phyloP scores from a whole-genome alignment of 1,140 invertebrate genomes.

The Scaptomyza hsui region DNA sequence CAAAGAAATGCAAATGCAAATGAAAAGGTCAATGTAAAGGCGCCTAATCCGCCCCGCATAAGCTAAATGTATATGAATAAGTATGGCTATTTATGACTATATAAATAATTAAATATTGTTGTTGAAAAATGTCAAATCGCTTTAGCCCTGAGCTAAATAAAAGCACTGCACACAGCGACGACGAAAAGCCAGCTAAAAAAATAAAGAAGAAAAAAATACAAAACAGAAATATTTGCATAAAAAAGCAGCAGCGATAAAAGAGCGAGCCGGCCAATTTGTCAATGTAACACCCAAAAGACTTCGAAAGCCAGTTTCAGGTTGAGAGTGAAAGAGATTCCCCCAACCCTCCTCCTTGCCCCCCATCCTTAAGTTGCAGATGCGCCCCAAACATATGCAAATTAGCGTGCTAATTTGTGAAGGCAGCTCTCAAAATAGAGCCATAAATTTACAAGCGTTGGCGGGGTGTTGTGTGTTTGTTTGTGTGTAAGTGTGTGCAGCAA shows the following conservation, averaged over 20 bases:
- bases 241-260: slow-evolving; percentile 48
- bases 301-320: slow-evolving; percentile 4
- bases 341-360: background rate
- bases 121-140: slow-evolving; percentile 61
- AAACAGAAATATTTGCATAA: slow-evolving; percentile 65
- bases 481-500: background rate
- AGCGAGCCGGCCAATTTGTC: slow-evolving; percentile 65
- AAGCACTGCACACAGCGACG: slow-evolving; percentile 8
- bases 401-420: slow-evolving; percentile 70
- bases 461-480: slow-evolving; percentile 4
- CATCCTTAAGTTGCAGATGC: slow-evolving; percentile 30
- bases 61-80: background rate
- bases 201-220: slow-evolving; percentile 7
- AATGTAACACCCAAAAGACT: slow-evolving; percentile 61
- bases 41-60: slow-evolving; percentile 1
- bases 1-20: slow-evolving; percentile 48
- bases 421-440: slow-evolving; percentile 64
- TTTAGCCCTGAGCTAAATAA: slow-evolving; percentile 69
- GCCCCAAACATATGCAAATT: slow-evolving; percentile 60
- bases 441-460: slow-evolving; percentile 38
- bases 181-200: slow-evolving; percentile 17
- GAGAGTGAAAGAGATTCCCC: background rate
- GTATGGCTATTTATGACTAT: slow-evolving; percentile 11
- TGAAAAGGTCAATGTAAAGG: slow-evolving; percentile 59
- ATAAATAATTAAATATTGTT: slow-evolving; percentile 59